phyloP scores from a whole-genome alignment of 23 tunicate species.

The Diplosoma virens region DNA sequence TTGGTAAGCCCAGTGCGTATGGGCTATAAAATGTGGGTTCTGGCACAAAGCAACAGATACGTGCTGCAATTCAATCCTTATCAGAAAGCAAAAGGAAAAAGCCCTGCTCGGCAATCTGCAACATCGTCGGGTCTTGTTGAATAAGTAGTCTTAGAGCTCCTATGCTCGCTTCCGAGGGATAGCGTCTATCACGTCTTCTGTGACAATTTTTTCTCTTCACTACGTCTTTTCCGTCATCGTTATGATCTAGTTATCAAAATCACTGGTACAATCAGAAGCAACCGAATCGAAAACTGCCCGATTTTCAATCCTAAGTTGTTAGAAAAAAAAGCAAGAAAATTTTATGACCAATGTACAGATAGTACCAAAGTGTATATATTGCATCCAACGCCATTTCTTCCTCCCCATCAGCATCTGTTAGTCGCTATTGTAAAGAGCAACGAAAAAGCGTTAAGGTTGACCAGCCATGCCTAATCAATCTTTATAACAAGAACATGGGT shows the following conservation, averaged over 20 bases:
- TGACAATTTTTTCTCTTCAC: not conserved
- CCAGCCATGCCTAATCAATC: too few relatives aligned
- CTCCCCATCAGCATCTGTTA: not conserved
- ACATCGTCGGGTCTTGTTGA: not conserved
- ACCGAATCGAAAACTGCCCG: too few relatives aligned
- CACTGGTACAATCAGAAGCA: not conserved
- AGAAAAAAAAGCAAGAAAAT: not conserved
- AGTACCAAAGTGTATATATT: not conserved
- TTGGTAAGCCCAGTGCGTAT: not conserved
- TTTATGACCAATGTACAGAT: not conserved
- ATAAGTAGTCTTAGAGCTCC: not conserved
- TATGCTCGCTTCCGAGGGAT: not conserved
- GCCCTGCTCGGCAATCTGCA: not conserved
- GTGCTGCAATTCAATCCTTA: not conserved
- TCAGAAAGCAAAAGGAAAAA: not conserved
- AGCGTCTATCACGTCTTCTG: not conserved
- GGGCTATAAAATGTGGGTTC: not conserved
- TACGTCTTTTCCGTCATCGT: too few relatives aligned
- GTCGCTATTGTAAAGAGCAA: not conserved
- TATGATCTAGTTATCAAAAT: too few relatives aligned
- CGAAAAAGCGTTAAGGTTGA: not conserved
- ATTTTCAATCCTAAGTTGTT: not conserved
- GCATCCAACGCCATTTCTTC: not conserved
- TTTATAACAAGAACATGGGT: too few relatives aligned
- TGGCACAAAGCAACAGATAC: not conserved